Evolutionary conservation across 1,140 invertebrate species (phyloP).

Genomic region (Solenopsis fugax): DNA sequence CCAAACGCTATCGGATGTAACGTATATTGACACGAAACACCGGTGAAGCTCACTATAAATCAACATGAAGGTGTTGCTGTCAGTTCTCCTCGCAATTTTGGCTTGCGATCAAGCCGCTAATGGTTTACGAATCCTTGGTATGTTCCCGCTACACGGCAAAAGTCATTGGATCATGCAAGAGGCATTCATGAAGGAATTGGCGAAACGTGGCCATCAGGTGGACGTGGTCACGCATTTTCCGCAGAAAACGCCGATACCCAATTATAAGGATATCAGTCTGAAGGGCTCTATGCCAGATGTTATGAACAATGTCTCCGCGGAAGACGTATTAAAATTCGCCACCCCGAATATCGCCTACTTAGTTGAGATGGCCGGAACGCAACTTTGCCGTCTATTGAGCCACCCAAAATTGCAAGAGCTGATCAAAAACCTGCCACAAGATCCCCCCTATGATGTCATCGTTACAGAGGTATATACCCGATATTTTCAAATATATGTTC

Average conservation of each 20-base stretch:
- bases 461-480: conserved; percentile 69
- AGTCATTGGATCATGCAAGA: conserved; percentile 84
- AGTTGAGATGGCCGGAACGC: not conserved
- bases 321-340: not conserved
- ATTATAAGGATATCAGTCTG: conserved; percentile 81
- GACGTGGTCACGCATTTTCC: conserved; percentile 84
- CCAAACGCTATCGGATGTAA: not conserved
- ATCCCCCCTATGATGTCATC: conserved; percentile 74
- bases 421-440: conserved; percentile 65
- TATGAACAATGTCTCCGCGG: conserved; percentile 35
- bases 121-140: conserved; percentile 76
- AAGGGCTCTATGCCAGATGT: conserved; percentile 43
- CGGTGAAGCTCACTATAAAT: not conserved
- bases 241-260: conserved; percentile 76
- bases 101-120: not conserved
- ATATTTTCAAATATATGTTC: not conserved
- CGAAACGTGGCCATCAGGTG: conserved; percentile 84
- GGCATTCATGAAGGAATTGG: conserved; percentile 80
- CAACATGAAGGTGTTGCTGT: conserved; percentile 16
- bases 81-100: not conserved
- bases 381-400: conserved; percentile 53
- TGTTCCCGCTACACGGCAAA: conserved; percentile 81
- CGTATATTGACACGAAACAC: not conserved
- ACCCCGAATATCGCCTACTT: rapidly evolving
- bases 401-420: conserved; percentile 35